phyloP scores from a whole-genome alignment of 2,888 invertebrate species.

The Pemphredon lugubris region DNA sequence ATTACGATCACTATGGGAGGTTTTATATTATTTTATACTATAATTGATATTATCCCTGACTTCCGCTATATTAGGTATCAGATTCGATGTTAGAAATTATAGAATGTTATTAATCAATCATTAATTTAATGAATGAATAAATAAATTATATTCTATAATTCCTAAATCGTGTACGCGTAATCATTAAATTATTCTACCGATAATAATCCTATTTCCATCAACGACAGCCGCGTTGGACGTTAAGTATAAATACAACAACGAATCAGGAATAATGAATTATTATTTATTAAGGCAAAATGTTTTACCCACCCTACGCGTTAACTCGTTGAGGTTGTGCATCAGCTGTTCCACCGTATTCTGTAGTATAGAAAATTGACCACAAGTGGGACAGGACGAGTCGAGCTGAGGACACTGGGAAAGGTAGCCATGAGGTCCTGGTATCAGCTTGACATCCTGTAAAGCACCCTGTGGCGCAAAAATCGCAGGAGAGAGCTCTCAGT shows the following conservation, averaged over 20 bases:
- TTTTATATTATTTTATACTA: too few species aligned
- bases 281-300: not conserved
- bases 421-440: slow-evolving; percentile 93
- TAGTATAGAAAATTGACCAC: slow-evolving; percentile 92
- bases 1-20: too few species aligned
- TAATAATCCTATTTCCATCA: too few species aligned
- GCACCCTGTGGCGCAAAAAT: slow-evolving; percentile 86
- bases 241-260: not conserved
- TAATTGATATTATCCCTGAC: too few species aligned
- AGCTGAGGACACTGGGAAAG: slow-evolving; percentile 92
- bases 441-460: slow-evolving; percentile 93
- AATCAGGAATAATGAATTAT: not conserved
- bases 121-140: too few species aligned
- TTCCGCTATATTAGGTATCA: too few species aligned
- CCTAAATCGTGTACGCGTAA: too few species aligned
- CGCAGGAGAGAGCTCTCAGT: slow-evolving; percentile 48
- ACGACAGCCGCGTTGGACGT: too few species aligned
- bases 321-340: slow-evolving; percentile 90
- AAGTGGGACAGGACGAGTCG: slow-evolving; percentile 94
- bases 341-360: slow-evolving; percentile 92
- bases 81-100: too few species aligned
- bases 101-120: too few species aligned
- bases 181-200: too few species aligned
- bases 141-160: too few species aligned
- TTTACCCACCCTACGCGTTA: slow-evolving; percentile 90